Conservation (phyloP, 2,797 vertebrate genomes). For the Sarcophilus harrisii region DNA sequence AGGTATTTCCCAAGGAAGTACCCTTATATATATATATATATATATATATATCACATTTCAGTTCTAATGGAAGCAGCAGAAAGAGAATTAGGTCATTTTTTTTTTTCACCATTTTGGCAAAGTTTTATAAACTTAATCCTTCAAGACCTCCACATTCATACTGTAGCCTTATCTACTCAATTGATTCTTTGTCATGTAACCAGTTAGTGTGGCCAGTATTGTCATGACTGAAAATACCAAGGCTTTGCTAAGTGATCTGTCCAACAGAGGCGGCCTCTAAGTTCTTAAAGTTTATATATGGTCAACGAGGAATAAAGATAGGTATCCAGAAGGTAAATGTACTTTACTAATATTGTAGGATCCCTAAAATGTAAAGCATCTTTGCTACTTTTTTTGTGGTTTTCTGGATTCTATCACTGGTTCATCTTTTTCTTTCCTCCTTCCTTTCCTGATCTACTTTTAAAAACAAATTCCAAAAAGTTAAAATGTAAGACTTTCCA, state of each 20-base stretch:
- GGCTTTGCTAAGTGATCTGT: neutral
- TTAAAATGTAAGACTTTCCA: neutral
- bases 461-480: neutral
- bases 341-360: neutral
- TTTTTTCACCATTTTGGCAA: neutral
- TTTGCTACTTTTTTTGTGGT: neutral
- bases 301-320: neutral
- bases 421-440: neutral
- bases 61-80: neutral
- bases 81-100: neutral
- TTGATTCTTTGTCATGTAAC: neutral
- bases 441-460: neutral
- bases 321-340: neutral
- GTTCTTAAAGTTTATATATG: neutral
- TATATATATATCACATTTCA: neutral
- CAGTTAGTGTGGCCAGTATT: neutral
- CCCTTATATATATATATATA: no score
- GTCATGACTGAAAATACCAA: neutral
- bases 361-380: neutral
- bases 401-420: neutral
- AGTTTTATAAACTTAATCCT: neutral
- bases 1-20: neutral
- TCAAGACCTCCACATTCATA: neutral
- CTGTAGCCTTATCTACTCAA: neutral
- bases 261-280: neutral